phyloP scores from a whole-genome alignment of 2,113 vertebrate genomes.

The Stictonetta naevosa region DNA sequence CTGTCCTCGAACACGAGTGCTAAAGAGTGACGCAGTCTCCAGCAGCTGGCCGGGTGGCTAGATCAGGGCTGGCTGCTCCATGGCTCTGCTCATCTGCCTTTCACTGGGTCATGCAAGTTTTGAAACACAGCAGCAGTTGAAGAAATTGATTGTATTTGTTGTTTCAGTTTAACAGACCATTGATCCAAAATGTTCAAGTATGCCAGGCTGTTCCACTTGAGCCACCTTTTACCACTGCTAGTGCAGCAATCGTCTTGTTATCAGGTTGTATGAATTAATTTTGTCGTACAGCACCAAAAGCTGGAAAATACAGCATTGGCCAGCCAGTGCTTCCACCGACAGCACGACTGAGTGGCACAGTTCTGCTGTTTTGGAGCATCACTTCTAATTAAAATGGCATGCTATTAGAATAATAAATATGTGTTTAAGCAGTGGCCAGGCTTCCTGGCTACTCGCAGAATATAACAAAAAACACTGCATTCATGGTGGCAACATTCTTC shows the following conservation, averaged over 20 bases:
- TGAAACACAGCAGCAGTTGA: slow-evolving; percentile 55
- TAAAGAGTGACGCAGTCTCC: slow-evolving; percentile 42
- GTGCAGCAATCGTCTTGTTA: slow-evolving; percentile 48
- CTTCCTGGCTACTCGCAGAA: neutral
- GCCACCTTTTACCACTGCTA: slow-evolving; percentile 42
- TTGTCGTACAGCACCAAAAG: neutral
- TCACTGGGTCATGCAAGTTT: slow-evolving; percentile 53
- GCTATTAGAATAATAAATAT: slow-evolving; percentile 19
- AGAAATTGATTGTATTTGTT: slow-evolving; percentile 72
- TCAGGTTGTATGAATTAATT: slow-evolving; percentile 70
- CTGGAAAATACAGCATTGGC: neutral
- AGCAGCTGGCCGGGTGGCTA: slow-evolving; percentile 36
- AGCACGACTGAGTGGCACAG: neutral
- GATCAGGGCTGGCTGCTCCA: slow-evolving; percentile 41
- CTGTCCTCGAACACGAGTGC: neutral
- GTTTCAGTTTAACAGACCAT: slow-evolving; percentile 73
- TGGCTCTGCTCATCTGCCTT: slow-evolving; percentile 44
- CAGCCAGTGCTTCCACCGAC: neutral
- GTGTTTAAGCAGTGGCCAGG: neutral
- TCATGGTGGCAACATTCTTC: neutral
- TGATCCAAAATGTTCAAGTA: slow-evolving; percentile 67
- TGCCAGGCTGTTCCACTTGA: slow-evolving; percentile 40
- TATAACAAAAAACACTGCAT: neutral
- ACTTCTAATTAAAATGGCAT: slow-evolving; percentile 34
- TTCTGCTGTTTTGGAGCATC: slow-evolving; percentile 34